These are phyloP conservation scores for Drosophila antonietae DNA, from an alignment of 2,888 invertebrate species.

Conservation along the genomic window DNA sequence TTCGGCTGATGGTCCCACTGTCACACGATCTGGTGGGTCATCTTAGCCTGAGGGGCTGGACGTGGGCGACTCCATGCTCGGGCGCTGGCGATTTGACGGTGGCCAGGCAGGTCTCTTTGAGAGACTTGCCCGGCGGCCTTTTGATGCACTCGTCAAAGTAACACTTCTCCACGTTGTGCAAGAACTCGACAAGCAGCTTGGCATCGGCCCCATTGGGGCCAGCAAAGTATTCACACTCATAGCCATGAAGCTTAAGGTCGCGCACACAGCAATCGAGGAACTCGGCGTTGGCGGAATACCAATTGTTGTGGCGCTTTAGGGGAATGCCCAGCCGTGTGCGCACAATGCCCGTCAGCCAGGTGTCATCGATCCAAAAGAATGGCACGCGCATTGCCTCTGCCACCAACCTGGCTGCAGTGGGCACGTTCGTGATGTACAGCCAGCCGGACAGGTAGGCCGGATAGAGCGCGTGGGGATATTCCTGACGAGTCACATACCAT, in stretches of 20 bases:
- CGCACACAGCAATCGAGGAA: conserved; percentile 90
- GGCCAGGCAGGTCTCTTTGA: conserved; percentile 87
- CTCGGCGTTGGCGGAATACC: conserved; percentile 90
- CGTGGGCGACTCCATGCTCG: conserved; percentile 81
- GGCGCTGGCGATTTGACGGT: conserved; percentile 82
- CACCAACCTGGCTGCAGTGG: conserved; percentile 87
- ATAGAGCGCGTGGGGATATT: conserved; percentile 87
- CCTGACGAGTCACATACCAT: conserved; percentile 91
- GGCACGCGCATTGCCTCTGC: conserved; percentile 86
- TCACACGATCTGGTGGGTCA: conserved; percentile 33
- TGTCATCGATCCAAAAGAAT: conserved; percentile 97
- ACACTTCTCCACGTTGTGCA: conserved; percentile 87
- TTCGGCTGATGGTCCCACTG: not conserved
- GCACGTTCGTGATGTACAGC: conserved; percentile 91
- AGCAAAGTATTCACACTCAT: conserved; percentile 89
- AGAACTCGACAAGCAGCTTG: conserved; percentile 88
- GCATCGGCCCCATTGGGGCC: conserved; percentile 92
- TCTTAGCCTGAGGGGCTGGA: conserved; percentile 74
- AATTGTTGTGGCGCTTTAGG: conserved; percentile 86
- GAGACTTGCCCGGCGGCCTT: conserved; percentile 85
- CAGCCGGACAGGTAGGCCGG: conserved; percentile 93
- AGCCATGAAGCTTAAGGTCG: conserved; percentile 86
- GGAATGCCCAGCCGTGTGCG: conserved; percentile 87
- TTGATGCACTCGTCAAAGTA: conserved; percentile 86
- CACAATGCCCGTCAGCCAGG: conserved; percentile 92